Evolutionary conservation across 2,113 vertebrate species (phyloP).

Genomic region (Xenus cinereus): DNA sequence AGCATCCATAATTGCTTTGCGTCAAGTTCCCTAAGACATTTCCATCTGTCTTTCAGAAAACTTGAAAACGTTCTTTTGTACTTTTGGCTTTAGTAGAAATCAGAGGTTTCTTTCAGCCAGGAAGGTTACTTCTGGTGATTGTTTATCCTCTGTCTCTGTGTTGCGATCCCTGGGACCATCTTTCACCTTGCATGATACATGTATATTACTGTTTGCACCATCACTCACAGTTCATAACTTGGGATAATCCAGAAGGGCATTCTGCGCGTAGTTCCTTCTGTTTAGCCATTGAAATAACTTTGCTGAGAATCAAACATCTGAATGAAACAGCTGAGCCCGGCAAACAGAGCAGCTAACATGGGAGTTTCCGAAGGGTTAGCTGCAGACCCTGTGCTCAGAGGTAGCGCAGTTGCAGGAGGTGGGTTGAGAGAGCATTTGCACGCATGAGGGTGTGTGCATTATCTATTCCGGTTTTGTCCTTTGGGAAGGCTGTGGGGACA

Average conservation of each 20-base stretch:
- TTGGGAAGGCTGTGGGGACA: not conserved
- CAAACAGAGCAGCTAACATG: conserved; percentile 35
- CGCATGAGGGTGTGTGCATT: not conserved
- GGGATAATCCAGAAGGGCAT: conserved; percentile 22
- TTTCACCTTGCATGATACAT: not conserved
- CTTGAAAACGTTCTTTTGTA: conserved; percentile 2
- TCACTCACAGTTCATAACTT: conserved; percentile 18
- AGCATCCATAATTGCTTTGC: conserved; percentile 67
- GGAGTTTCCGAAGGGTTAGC: not conserved
- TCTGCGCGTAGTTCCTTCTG: conserved; percentile 14
- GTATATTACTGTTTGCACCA: conserved; percentile 30
- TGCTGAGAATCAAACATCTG: conserved; percentile 29
- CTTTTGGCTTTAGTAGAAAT: conserved; percentile 24
- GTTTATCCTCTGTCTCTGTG: conserved; percentile 30
- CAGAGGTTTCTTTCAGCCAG: not conserved
- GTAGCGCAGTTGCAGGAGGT: not conserved
- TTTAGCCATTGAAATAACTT: conserved; percentile 47
- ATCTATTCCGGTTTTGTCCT: not conserved
- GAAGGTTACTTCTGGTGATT: not conserved
- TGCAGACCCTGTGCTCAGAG: not conserved
- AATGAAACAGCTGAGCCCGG: conserved; percentile 53
- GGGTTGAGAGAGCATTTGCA: not conserved
- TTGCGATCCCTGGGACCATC: conserved; percentile 19
- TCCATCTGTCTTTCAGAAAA: conserved; percentile 52
- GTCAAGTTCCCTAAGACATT: conserved; percentile 52